Evolutionary conservation across 2,888 invertebrate genomes (phyloP), one percentile per base, ranked within the genome.

Genomic region (Clanis bilineata): DNA sequence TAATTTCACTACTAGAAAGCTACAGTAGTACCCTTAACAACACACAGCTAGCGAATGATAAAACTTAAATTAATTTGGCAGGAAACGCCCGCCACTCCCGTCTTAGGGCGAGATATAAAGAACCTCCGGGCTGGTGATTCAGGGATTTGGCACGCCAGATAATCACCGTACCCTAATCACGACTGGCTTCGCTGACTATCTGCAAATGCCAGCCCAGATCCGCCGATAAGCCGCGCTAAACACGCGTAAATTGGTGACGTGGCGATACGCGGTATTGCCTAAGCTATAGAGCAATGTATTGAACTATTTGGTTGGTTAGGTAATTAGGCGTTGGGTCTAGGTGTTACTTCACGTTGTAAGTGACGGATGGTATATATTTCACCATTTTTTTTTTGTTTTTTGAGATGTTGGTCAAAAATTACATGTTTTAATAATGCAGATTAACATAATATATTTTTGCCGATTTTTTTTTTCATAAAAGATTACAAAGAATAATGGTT

Each of bases 101-200:
- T n/a, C 60, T 65, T 67, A 54, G 7, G 57, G 32, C 63, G 38
- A 59, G 56, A 70, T 67, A 65, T 66, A 63, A 71, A 70, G 72
- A 67, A 69, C 67, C 67, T 65, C 54, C 60, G 55, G 61, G 60
- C 66, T 67, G 72, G 70, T 72, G 72, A 74, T 66, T 72, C 72
- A 71, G 73, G 73, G 72, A 65, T 70, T 66, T 62, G 54, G 58
- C 43, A 57, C 59, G 23, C 41, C 57, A 64, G 68, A 67, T 71
- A 67, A 67, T 67, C 59, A 65, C 51, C 18, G 32, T 61, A 66
- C 64, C 68, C 57, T 71, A 71, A 72, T 74, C 69, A 70, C 69
- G 63, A 57, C 62, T 62, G 60, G 32, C 10, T 18, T 28, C 7
- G 9, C 18, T 9, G 18, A 28, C 51, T 47, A 47, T 47, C 51